Evolutionary conservation across 2,888 invertebrate genomes (phyloP), one percentile per base, ranked within the genome.

Genomic region (Caenorhabditis sp.): DNA sequence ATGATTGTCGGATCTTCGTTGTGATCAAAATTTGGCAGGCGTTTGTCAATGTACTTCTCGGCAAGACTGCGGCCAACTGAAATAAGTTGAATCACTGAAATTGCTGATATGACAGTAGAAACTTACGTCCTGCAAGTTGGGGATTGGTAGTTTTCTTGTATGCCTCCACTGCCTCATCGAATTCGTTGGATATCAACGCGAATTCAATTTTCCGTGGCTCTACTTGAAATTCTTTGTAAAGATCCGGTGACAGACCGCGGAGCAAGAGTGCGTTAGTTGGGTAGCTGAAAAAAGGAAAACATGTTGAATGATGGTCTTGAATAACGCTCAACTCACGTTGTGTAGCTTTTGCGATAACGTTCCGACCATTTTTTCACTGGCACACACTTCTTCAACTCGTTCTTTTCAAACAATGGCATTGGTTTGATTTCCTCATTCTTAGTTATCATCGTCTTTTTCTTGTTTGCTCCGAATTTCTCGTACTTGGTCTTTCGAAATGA

Each of bases 371-470:
- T 0, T 1, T 4, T 28, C 5, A 56, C 32, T 2, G 55, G 20
- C 9, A 58, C 28, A 3, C 28, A 28, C 28, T 58, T 37, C 35
- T 35, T 58, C 2, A 58, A 11, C 35, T 58, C 15, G 5, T 35
- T 18, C 3, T 4, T 32, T 9, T 9, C 11, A 37, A 58, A 58
- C 1, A 58, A 8, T 9, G 58, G 58, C 13, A 18, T 32, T 32
- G 64, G 20, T 18, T 24, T 18, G 18, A 9, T 32, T 28, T 13
- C 35, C 6, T 13, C 2, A 1, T 50, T 18, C 0, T 9, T 28
- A 18, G 28, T 28, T 15, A 20, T 22, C 65, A 53, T 65, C 53
- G 18, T 65, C 22, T 44, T 44, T 15, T 44, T 44, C 5, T 18
- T 18, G 22, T 40, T 61, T 13, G 18, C 60, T 4, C 9, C 26